Base-by-base conservation (phyloP, 1,140 invertebrate species). In the Muscidifurax raptorellus region DNA sequence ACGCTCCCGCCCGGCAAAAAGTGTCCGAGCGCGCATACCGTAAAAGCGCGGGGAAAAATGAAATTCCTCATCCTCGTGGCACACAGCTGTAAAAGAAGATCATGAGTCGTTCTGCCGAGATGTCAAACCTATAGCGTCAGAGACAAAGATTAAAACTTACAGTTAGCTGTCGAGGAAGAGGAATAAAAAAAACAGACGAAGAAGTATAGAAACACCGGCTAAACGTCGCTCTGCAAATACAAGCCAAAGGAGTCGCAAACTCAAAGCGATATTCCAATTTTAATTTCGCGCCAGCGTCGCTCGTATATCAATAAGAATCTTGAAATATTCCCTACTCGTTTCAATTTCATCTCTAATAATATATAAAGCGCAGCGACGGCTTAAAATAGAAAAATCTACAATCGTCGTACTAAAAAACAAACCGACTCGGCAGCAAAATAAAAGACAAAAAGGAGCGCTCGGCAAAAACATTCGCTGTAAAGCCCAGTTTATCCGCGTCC, bases 121-220 rank as follows among this genome's bases (percentile, higher is more conserved):
- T 59, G 52, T 59, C 52, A 59, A 59, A 59, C 52, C 52, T 18
- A 59, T 59, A 59, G 52, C 52, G 52, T 18, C 67, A 40, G 30
- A 40, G 78, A 80, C 9, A 80, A 66, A 30, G 67, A 28, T 69
- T 28, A 69, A 69, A 28, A 69, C 25, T 28, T 27, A 27, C 67
- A 30, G 67, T 69, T 30, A 12, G 27, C 12, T n/a, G 22, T 18
- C 22, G 52, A 7, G 9, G 52, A 59, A 6, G 18, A 52, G 15
- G 47, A 5, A 4, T 3, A 52, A 52, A 2, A 52, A 15, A 52
- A 52, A 1, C 4, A 22, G 47, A 52, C 15, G 10, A 18, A 52
- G 2, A 12, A 18, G 15, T 32, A n/a, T 18, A 59, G 52, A 59
- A 22, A 59, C 1, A 59, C 15, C 4, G 44, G 12, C 4, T 5